Evolutionary conservation across 2,113 vertebrate species (phyloP).

Genomic region (Melanotaenia duboulayi): DNA sequence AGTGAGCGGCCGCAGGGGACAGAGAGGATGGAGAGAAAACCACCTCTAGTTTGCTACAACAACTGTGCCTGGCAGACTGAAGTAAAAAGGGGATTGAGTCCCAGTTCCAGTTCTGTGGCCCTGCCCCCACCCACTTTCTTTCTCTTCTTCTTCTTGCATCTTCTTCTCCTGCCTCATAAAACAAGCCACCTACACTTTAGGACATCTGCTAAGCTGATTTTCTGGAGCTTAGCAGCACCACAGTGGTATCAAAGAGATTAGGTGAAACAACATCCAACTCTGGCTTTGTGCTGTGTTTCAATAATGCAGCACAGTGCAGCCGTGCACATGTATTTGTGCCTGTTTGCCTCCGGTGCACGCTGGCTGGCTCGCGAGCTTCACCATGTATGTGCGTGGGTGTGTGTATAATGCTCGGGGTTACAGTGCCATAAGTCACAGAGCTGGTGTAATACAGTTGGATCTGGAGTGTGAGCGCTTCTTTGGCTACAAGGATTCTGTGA

Average conservation of each 20-base stretch:
- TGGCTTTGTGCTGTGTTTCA: slow-evolving; percentile 74
- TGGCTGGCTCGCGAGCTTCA: slow-evolving; percentile 5
- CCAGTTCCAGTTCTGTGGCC: slow-evolving; percentile 56
- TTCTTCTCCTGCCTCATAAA: slow-evolving; percentile 76
- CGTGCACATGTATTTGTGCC: slow-evolving; percentile 43
- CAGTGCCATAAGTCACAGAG: slow-evolving; percentile 76
- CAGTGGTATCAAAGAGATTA: slow-evolving; percentile 83
- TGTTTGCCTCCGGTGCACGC: slow-evolving; percentile 45
- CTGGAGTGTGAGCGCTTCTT: slow-evolving; percentile 61
- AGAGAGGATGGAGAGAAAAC: slow-evolving; percentile 11
- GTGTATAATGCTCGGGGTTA: slow-evolving; percentile 56
- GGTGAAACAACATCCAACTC: slow-evolving; percentile 81
- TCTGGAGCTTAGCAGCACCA: slow-evolving; percentile 81
- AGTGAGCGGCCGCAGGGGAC: slow-evolving; percentile 32
- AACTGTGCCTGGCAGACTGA: slow-evolving; percentile 55
- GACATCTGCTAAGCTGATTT: slow-evolving; percentile 86
- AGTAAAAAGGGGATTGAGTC: slow-evolving; percentile 57
- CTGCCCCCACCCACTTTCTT: slow-evolving; percentile 48
- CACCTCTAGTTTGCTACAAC: slow-evolving; percentile 46
- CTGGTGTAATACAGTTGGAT: slow-evolving; percentile 72
- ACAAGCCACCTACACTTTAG: slow-evolving; percentile 83
- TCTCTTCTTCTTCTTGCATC: slow-evolving; percentile 50
- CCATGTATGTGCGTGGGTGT: slow-evolving; percentile 53
- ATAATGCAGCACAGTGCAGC: slow-evolving; percentile 60
- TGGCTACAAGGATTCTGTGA: slow-evolving; percentile 54